Base-by-base conservation (phyloP, 2,888 invertebrate species). In the Amphipoea lucens region DNA sequence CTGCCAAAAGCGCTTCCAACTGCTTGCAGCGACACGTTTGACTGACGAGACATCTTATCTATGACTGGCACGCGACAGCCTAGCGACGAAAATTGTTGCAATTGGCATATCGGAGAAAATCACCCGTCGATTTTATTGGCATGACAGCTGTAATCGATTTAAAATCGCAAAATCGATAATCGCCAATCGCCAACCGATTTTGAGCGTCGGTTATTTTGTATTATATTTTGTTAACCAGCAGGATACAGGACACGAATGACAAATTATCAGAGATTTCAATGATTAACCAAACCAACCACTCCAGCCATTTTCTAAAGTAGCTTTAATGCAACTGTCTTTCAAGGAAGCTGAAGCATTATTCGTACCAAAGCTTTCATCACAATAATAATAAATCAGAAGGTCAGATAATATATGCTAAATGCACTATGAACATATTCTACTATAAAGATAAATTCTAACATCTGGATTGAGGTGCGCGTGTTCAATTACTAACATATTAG, bases 11-110 rank as follows among this genome's bases (percentile, higher is more conserved):
- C 74, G 71, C 77, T 68, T 71, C 79, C 69, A 86, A 85, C 71
- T 74, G 84, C 77, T 77, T 84, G 81, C 69, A 80, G 65, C 67
- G 87, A 86, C 84, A 78, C 78, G 69, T 76, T 75, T 72, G 86
- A 86, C 42, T 83, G 88, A 88, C 89, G 83, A 70, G 81, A 81
- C 78, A 84, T 88, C 86, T 82, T 78, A 75, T 81, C 84, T 81
- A 88, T 84, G 89, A 72, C 48, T 42, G 81, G 84, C 84, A 83
- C 60, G 86, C 87, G 83, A 88, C 87, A 74, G 74, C 70, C 51
- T 42, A 42, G 29, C 62, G 54, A 60, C 75, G 74, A 57, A 73
- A 72, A 70, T 62, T 40, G 68, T 12, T 74, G 29, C 45, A 45
- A 81, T 81, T 40, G 63, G 63, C n/a, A 42, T 76, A 76, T 71